These are phyloP conservation scores for Castor canadensis DNA, from an alignment of 2,113 vertebrate species.

Conservation along the genomic window DNA sequence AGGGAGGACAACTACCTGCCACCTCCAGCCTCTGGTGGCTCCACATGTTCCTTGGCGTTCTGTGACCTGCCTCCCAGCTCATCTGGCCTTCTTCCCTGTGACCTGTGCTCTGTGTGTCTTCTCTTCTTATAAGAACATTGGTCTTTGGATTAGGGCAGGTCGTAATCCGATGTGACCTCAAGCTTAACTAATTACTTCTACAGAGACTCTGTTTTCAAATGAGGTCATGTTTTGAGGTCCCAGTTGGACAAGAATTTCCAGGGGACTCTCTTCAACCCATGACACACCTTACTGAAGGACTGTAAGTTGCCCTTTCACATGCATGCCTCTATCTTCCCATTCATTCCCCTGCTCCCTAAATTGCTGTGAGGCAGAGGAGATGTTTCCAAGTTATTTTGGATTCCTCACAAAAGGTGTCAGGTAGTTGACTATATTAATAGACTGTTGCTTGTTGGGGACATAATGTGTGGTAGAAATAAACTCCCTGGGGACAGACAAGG, in stretches of 20 bases:
- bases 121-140: neutral
- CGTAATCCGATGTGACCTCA: neutral
- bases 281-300: neutral
- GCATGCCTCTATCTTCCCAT: accelerated
- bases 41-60: accelerated
- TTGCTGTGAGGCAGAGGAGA: neutral
- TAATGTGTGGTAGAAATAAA: neutral
- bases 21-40: neutral
- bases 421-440: neutral
- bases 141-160: neutral
- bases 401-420: neutral
- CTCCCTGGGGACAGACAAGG: neutral
- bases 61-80: neutral
- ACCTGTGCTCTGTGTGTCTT: neutral
- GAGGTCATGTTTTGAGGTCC: neutral
- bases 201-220: neutral
- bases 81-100: neutral
- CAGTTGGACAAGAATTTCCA: neutral
- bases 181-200: neutral
- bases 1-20: neutral
- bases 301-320: neutral
- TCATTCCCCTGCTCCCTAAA: neutral
- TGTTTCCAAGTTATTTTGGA: neutral
- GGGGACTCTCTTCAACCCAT: neutral
- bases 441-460: neutral